Percentiles rank a stretch among this genome's conserved stretches.
Conservation (phyloP, 2,797 vertebrate genomes). For the Xiphorhynchus erythropygius region DNA sequence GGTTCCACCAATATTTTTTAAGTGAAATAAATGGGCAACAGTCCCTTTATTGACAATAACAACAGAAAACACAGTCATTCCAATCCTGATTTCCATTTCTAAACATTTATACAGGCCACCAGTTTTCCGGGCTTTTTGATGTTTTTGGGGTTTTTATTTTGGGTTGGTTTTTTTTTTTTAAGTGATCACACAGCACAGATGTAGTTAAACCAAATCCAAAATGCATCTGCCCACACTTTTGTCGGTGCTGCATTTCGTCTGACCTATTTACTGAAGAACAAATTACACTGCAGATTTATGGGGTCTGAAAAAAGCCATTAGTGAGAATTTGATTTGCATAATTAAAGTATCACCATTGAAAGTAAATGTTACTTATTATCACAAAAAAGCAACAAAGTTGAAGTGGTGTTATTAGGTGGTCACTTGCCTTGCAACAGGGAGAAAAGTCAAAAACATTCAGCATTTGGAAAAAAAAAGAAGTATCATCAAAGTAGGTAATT, state of each 20-base stretch:
- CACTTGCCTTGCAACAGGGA: neutral
- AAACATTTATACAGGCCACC: neutral
- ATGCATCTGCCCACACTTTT: neutral
- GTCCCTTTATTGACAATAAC: neutral
- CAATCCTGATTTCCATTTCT: neutral
- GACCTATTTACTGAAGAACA: neutral
- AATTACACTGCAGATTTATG: neutral
- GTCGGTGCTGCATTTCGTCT: neutral
- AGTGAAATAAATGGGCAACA: neutral
- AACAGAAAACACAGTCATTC: neutral
- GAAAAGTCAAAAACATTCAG: conserved; percentile 20
- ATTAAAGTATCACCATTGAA: conserved; percentile 3
- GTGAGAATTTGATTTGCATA: conserved; percentile 16
- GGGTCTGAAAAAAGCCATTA: conserved; percentile 7
- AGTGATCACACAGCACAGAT: neutral
- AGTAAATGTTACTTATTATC: neutral
- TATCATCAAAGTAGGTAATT: neutral
- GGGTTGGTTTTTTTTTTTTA: neutral
- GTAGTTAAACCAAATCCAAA: neutral
- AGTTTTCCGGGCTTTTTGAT: neutral
- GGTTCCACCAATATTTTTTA: neutral
- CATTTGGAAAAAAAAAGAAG: neutral
- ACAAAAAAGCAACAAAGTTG: neutral
- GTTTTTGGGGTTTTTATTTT: neutral
- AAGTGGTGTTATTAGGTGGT: neutral